Percentiles rank a stretch among this genome's conserved stretches.
These are phyloP conservation scores for Nymphalis urticae DNA, from an alignment of 2,888 invertebrate genomes.

Conservation along the genomic window DNA sequence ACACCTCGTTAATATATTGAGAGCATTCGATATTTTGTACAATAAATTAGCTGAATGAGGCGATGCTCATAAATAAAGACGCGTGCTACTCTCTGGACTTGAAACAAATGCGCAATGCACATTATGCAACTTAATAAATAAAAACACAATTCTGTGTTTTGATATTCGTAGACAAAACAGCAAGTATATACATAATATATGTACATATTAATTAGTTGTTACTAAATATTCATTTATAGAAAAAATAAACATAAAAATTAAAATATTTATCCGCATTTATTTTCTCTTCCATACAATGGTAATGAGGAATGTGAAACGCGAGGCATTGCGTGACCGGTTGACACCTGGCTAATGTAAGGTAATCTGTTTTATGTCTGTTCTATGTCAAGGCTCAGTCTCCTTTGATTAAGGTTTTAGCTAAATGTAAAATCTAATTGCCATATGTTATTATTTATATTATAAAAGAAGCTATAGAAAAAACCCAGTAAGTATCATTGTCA, in stretches of 20 bases:
- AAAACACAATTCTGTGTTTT: too few species aligned
- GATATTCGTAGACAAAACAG: too few species aligned
- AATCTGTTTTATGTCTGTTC: slow-evolving; percentile 40
- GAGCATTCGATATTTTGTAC: slow-evolving; percentile 51
- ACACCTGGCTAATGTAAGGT: slow-evolving; percentile 39
- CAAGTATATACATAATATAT: too few species aligned
- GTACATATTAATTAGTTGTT: too few species aligned
- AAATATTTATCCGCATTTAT: slow-evolving; percentile 21
- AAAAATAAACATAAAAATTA: not conserved
- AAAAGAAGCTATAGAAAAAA: not conserved
- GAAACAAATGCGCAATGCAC: not conserved
- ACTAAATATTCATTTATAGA: not conserved
- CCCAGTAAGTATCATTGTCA: too few species aligned
- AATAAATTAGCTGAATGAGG: slow-evolving; percentile 43
- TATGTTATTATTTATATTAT: not conserved
- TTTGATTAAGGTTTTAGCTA: slow-evolving; percentile 29
- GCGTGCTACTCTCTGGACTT: slow-evolving; percentile 3
- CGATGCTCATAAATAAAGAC: slow-evolving; percentile 31
- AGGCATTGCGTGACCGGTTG: slow-evolving; percentile 33
- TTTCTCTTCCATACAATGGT: slow-evolving; percentile 30
- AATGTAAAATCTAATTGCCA: slow-evolving; percentile 29
- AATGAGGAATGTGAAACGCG: slow-evolving; percentile 35
- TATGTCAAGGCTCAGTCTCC: slow-evolving; percentile 40
- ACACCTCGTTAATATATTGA: slow-evolving; percentile 64
- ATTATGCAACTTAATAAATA: not conserved